phyloP scores from a whole-genome alignment of 35 echinoderm and acorn worm species.

The Chiridota heheva region DNA sequence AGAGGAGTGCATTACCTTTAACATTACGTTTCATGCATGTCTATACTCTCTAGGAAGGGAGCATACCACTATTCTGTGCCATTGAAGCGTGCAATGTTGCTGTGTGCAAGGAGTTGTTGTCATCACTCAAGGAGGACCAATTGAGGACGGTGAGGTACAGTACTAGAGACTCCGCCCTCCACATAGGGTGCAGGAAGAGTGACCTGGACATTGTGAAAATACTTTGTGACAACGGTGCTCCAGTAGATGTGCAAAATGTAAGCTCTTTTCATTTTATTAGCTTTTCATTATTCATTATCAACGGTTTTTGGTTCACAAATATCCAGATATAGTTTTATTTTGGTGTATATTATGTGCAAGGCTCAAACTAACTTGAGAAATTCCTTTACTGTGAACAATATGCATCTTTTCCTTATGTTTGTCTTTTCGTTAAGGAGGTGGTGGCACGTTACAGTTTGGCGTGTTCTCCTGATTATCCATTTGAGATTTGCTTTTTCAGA shows the following conservation, averaged over 20 bases:
- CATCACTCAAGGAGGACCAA: conserved; percentile 78
- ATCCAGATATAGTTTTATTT: neutral
- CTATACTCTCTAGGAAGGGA: conserved; percentile 60
- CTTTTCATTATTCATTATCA: neutral
- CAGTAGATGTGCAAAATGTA: conserved; percentile 82
- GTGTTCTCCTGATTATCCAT: too few relatives aligned
- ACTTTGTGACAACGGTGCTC: conserved; percentile 73
- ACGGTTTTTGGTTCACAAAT: neutral
- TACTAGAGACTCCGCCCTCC: conserved; percentile 81
- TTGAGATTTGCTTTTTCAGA: too few relatives aligned
- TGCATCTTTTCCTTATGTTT: too few relatives aligned
- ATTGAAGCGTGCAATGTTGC: conserved; percentile 75
- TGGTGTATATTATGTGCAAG: neutral
- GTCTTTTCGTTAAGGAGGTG: too few relatives aligned
- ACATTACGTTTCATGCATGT: too few relatives aligned
- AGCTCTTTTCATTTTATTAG: conserved; percentile 24
- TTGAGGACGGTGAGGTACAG: conserved; percentile 33
- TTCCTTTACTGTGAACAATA: too few relatives aligned
- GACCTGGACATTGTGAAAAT: conserved; percentile 81
- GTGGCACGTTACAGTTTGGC: too few relatives aligned
- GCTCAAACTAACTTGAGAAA: too few relatives aligned
- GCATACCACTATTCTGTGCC: conserved; percentile 80
- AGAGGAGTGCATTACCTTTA: too few relatives aligned
- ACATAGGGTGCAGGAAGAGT: conserved; percentile 78
- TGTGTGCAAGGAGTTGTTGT: conserved; percentile 73